Evolutionary conservation across 2,888 invertebrate species (phyloP).

Genomic region (Hirtodrosophila histrioides): DNA sequence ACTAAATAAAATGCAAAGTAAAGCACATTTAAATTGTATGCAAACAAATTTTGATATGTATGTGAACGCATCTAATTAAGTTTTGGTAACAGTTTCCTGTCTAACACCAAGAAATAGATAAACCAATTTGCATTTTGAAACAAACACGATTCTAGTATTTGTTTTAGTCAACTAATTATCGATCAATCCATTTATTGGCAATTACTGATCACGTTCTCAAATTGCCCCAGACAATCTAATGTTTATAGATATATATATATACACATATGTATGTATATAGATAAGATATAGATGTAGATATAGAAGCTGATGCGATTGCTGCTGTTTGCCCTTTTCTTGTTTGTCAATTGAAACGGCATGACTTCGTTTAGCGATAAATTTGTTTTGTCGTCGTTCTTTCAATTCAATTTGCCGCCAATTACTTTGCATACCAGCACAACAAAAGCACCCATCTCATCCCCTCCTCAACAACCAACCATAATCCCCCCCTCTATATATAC

Average conservation of each 20-base stretch:
- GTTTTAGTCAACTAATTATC: conserved; percentile 36
- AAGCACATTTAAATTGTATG: conserved; percentile 60
- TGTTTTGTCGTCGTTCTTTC: conserved; percentile 54
- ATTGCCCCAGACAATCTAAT: conserved; percentile 4
- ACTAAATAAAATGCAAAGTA: conserved; percentile 39
- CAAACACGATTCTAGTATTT: conserved; percentile 28
- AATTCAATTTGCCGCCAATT: conserved; percentile 78
- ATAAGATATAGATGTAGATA: conserved; percentile 20
- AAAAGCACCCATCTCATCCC: not conserved
- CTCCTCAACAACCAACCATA: not conserved
- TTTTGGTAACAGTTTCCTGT: conserved; percentile 43
- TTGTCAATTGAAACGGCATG: conserved; percentile 80
- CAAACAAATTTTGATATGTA: conserved; percentile 56
- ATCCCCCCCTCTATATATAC: not conserved
- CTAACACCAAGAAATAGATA: conserved; percentile 28
- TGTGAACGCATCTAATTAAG: conserved; percentile 52
- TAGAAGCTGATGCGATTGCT: conserved; percentile 7
- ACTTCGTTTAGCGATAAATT: conserved; percentile 80
- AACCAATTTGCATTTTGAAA: conserved; percentile 48
- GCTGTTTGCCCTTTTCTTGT: conserved; percentile 34
- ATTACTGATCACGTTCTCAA: conserved; percentile 33
- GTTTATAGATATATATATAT: conserved; percentile 30
- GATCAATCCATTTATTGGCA: conserved; percentile 49
- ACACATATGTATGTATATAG: conserved; percentile 26
- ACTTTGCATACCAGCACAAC: conserved; percentile 64